phyloP scores from a whole-genome alignment of 2,888 invertebrate genomes.

The Macrophya annulata region DNA sequence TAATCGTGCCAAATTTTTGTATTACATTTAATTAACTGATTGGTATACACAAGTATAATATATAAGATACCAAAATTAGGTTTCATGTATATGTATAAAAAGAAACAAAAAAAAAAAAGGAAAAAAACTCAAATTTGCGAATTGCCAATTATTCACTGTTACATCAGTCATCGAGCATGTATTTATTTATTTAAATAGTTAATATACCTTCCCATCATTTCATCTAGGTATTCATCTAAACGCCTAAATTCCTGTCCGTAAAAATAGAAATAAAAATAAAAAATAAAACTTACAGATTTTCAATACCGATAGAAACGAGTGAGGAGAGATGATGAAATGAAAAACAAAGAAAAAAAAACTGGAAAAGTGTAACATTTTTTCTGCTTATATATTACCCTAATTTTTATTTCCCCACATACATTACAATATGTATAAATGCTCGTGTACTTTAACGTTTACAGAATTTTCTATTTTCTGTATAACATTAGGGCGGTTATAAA shows the following conservation, averaged over 20 bases:
- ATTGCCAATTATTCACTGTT: constrained; percentile 2
- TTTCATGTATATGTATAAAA: neutral
- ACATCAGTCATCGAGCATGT: constrained; percentile 26
- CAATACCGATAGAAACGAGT: neutral
- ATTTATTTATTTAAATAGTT: constrained; percentile 25
- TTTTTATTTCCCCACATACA: neutral
- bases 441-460: neutral
- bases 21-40: constrained; percentile 29
- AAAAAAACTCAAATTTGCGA: neutral
- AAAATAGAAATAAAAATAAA: neutral
- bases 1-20: constrained; percentile 72
- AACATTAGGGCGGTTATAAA: too few species aligned
- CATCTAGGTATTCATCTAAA: neutral
- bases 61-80: constrained; percentile 46
- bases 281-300: neutral
- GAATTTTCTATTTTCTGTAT: constrained; percentile 2
- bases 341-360: neutral
- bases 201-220: neutral
- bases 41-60: neutral
- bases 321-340: neutral
- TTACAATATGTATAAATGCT: neutral
- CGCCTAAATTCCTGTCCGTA: neutral
- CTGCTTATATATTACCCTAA: neutral
- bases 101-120: neutral
- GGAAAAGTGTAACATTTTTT: neutral